phyloP scores from a whole-genome alignment of 2,797 vertebrate genomes.

The Aphelocoma californica region DNA sequence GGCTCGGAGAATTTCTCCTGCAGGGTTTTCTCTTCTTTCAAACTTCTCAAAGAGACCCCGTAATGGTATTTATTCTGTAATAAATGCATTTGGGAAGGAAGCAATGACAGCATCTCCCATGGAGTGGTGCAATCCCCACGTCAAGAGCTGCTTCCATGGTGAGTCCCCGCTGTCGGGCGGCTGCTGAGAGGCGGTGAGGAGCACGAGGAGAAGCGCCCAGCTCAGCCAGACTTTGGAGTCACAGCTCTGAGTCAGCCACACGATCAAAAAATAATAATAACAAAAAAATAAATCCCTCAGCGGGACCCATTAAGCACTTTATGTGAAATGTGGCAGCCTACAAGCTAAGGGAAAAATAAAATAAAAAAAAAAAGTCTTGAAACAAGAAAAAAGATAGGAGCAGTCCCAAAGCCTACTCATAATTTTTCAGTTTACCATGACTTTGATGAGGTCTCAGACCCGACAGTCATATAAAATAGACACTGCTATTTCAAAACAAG shows the following conservation, averaged over 20 bases:
- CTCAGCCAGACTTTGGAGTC: conserved; percentile 62
- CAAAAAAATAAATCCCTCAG: not conserved
- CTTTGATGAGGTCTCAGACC: conserved; percentile 73
- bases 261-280: not conserved
- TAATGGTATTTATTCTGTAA: conserved; percentile 63
- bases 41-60: conserved; percentile 43
- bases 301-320: conserved; percentile 25
- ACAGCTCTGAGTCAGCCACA: conserved; percentile 66
- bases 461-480: conserved; percentile 74
- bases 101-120: conserved; percentile 65
- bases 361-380: not conserved
- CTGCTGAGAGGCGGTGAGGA: conserved; percentile 55
- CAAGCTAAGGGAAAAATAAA: conserved; percentile 13
- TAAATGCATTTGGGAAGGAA: conserved; percentile 63
- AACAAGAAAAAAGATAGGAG: conserved; percentile 29
- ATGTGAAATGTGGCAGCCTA: conserved; percentile 52
- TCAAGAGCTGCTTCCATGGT: conserved; percentile 60
- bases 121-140: conserved; percentile 68
- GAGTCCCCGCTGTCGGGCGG: conserved; percentile 32
- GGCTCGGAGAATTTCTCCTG: conserved; percentile 51
- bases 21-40: conserved; percentile 52
- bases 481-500: conserved; percentile 69
- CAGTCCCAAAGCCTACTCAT: conserved; percentile 39
- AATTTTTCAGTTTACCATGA: conserved; percentile 78
- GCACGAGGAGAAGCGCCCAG: conserved; percentile 58